Conservation (phyloP, 2,888 invertebrate genomes). For the Rhagium mordax region DNA sequence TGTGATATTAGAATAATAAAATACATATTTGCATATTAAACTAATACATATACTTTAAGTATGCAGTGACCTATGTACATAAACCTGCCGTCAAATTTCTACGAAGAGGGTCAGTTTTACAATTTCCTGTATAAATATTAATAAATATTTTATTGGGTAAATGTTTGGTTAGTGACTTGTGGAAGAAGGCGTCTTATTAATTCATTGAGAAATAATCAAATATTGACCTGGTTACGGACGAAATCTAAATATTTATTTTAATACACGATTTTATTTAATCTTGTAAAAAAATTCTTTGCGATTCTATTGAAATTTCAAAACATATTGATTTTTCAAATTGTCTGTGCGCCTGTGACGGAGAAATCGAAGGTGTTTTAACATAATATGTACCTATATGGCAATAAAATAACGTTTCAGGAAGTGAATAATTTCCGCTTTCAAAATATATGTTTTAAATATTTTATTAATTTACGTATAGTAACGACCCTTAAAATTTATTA, state of each 20-base stretch:
- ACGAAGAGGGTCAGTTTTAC: not conserved
- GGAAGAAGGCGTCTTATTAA: not conserved
- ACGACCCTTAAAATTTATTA: too few relatives aligned
- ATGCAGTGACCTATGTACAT: not conserved
- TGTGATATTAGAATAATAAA: not conserved
- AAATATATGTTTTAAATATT: too few relatives aligned
- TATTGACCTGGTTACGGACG: not conserved
- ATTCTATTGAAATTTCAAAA: too few relatives aligned
- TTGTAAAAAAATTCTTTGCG: too few relatives aligned
- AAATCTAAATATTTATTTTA: not conserved
- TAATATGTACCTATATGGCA: too few relatives aligned
- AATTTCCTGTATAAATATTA: not conserved
- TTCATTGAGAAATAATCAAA: not conserved
- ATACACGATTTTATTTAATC: not conserved
- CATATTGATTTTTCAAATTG: too few relatives aligned
- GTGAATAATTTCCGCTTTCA: too few relatives aligned
- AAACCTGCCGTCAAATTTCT: not conserved
- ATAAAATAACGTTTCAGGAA: too few relatives aligned
- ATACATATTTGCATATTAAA: not conserved
- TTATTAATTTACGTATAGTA: too few relatives aligned
- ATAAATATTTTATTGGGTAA: not conserved
- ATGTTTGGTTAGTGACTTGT: not conserved
- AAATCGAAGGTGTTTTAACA: too few relatives aligned
- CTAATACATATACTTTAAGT: not conserved
- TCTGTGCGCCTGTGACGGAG: too few relatives aligned